Base-by-base conservation (phyloP, 2,797 vertebrate species). In the Pseudochromis fuscus region DNA sequence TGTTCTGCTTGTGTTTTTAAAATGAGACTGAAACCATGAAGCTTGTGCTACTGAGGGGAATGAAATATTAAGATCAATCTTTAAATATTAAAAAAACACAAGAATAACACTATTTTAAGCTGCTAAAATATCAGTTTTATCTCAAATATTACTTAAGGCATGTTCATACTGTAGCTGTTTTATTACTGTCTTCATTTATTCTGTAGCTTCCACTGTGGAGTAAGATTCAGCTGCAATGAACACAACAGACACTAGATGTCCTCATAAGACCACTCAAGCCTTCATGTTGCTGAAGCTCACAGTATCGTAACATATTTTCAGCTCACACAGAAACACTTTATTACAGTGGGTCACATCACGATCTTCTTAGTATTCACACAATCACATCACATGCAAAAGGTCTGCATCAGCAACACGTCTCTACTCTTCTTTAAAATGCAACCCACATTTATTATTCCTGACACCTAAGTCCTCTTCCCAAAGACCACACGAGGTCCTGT, bases 401-500 rank as follows among this genome's bases (percentile, higher is more conserved):
- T 65, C 13, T 40, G 4, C 46, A 30, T 38, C 9, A 31, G 2
- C 56, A 72, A n/a, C 3, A 44, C 18, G n/a, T 56, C 21, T 56
- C n/a, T 42, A 12, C 45, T 77, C 13, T 63, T 42, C 25, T 19
- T 55, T n/a, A n/a, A n/a, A n/a, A n/a, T n/a, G n/a, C n/a, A n/a
- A n/a, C n/a, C 35, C 23, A 40, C 24, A 30, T 35, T 57, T 21
- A 24, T 16, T 18, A n/a, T 7, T 44, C 31, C 4, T 40, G 25
- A 7, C 2, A 11, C 56, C 55, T 83, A 93, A 40, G 64, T 73
- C 68, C 59, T 89, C 75, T 86, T 92, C 23, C 77, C 88, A 68
- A 94, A 94, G 23, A 90, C 83, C 55, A 94, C 94, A 0, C 79
- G 81, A 3, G 92, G 84, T 21, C 87, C 88, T 0, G 80, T 45